Evolutionary conservation across 2,888 invertebrate species (phyloP).

Genomic region (Aphidoletes aphidimyza): DNA sequence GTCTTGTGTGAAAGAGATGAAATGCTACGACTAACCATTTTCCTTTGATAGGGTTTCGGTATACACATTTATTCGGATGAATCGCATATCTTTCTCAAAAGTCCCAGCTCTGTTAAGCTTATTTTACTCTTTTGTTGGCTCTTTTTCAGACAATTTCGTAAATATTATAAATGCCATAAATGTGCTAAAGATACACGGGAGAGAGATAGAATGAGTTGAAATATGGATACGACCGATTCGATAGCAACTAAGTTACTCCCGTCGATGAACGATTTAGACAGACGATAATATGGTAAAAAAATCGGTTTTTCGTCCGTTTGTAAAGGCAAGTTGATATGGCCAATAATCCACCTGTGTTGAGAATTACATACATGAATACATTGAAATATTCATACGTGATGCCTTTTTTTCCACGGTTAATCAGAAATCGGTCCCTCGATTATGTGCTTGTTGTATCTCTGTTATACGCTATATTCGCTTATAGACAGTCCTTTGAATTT

Average conservation of each 20-base stretch:
- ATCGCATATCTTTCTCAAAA: too few relatives aligned
- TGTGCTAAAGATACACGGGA: background rate
- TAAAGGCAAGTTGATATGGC: background rate
- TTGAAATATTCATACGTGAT: background rate
- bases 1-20: background rate
- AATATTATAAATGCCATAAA: conserved; percentile 41
- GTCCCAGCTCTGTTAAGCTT: background rate
- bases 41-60: background rate
- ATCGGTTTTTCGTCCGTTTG: background rate
- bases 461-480: background rate
- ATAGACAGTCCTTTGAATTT: background rate
- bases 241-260: background rate
- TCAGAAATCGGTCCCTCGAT: conserved; percentile 44
- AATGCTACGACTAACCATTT: background rate
- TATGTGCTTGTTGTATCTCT: background rate
- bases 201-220: background rate
- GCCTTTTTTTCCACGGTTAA: conserved; percentile 11
- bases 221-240: background rate
- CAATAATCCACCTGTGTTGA: conserved; percentile 33
- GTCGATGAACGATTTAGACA: background rate
- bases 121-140: conserved; percentile 41
- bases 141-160: conserved; percentile 8
- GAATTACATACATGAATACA: background rate
- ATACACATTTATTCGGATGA: background rate
- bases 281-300: background rate